Evolutionary conservation across 2,113 vertebrate species (phyloP).

Genomic region (Trogon melanurus): DNA sequence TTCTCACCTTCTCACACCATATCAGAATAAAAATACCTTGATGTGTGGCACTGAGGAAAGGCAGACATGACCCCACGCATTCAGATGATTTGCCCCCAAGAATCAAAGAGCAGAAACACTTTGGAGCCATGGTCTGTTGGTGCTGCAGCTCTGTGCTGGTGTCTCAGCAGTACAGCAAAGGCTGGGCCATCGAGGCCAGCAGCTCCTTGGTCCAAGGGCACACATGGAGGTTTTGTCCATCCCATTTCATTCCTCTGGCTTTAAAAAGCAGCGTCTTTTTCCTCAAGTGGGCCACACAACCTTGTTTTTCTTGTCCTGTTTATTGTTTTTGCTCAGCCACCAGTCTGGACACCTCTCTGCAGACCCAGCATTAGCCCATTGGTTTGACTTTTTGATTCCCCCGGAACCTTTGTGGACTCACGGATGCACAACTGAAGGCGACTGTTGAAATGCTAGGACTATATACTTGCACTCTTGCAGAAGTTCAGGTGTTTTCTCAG

Average conservation of each 20-base stretch:
- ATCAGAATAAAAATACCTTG: constrained; percentile 31
- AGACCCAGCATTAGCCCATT: neutral
- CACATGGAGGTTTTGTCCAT: neutral
- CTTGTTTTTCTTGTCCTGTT: neutral
- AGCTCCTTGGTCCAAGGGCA: neutral
- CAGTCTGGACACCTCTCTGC: neutral
- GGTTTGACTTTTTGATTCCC: neutral
- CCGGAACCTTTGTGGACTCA: fast-evolving
- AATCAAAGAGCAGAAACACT: neutral
- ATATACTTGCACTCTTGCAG: neutral
- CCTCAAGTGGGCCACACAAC: neutral
- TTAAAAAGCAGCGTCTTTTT: neutral
- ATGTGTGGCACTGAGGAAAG: constrained; percentile 32
- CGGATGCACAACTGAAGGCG: neutral
- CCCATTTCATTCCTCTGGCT: neutral
- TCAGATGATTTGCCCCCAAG: constrained; percentile 29
- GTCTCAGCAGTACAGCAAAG: neutral
- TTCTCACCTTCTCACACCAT: constrained; percentile 56
- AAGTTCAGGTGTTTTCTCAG: neutral
- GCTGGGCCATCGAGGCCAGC: neutral
- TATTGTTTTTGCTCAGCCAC: neutral
- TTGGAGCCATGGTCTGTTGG: fast-evolving
- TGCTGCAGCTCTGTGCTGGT: neutral
- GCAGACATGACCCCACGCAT: constrained; percentile 1
- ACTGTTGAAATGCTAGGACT: neutral